A percentile compares a stretch with the other conserved stretches of the same genome.
These are phyloP conservation scores for Pangasius macronema DNA, from an alignment of 2,797 vertebrate genomes.

Conservation along the genomic window DNA sequence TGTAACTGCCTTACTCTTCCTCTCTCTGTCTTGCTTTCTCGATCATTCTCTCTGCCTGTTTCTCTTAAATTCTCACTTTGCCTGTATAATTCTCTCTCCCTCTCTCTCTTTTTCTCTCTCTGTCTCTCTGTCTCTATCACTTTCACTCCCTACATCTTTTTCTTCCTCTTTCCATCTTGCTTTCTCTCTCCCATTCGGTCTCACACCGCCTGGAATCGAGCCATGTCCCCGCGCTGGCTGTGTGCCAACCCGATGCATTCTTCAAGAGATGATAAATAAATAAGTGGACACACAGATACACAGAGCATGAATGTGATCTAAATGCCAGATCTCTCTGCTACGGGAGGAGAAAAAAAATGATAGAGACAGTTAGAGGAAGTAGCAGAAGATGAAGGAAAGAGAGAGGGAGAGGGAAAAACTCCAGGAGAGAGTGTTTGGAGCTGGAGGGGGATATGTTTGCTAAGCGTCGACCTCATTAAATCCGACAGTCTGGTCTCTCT, in stretches of 20 bases:
- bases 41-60: not conserved
- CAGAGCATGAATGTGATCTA: constrained; percentile 70
- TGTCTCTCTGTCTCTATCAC: not conserved
- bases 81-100: not conserved
- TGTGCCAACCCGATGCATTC: constrained; percentile 64
- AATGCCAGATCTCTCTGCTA: constrained; percentile 63
- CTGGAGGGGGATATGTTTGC: constrained; percentile 70
- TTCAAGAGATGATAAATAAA: constrained; percentile 74
- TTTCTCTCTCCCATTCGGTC: constrained; percentile 4
- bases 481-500: constrained; percentile 62
- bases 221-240: constrained; percentile 29
- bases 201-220: constrained; percentile 24
- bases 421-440: constrained; percentile 58
- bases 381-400: not conserved
- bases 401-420: constrained; percentile 22
- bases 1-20: not conserved
- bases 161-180: constrained; percentile 37
- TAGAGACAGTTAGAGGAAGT: constrained; percentile 5
- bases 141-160: not conserved
- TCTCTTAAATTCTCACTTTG: not conserved
- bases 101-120: not conserved
- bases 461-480: constrained; percentile 74
- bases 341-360: not conserved
- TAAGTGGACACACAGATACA: constrained; percentile 67
- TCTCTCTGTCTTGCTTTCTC: not conserved